Conservation (phyloP, 2,113 vertebrate species). For the Notothenia rossii region DNA sequence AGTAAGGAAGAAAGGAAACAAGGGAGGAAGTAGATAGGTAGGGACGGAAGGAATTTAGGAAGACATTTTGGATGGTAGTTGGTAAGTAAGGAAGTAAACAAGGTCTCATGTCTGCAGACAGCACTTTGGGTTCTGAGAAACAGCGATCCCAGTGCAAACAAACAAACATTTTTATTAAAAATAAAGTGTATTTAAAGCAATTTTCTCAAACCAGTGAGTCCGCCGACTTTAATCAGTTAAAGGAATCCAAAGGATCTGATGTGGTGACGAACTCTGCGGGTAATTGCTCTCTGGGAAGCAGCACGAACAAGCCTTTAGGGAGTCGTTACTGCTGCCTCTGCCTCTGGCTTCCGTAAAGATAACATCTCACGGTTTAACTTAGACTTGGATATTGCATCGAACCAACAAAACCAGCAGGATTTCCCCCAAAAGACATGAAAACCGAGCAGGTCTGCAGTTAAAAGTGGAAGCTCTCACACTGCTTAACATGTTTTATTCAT, state of each 20-base stretch:
- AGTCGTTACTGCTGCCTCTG: slow-evolving; percentile 59
- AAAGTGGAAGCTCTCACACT: background rate
- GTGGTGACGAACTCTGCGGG: slow-evolving; percentile 59
- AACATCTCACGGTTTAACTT: slow-evolving; percentile 53
- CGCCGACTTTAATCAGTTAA: slow-evolving; percentile 62
- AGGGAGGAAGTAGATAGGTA: too few species aligned
- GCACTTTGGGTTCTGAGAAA: slow-evolving; percentile 43
- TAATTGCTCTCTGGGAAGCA: slow-evolving; percentile 66
- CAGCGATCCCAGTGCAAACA: slow-evolving; percentile 35
- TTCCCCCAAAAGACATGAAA: background rate
- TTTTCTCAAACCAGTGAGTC: slow-evolving; percentile 62
- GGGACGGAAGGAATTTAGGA: too few species aligned
- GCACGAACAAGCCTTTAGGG: slow-evolving; percentile 68
- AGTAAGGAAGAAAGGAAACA: too few species aligned
- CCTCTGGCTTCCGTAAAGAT: slow-evolving; percentile 60
- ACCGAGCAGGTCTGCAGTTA: background rate
- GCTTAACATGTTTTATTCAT: slow-evolving; percentile 29
- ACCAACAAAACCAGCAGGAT: slow-evolving; percentile 20
- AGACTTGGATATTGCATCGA: slow-evolving; percentile 37
- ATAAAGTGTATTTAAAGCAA: slow-evolving; percentile 40
- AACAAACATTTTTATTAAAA: slow-evolving; percentile 54
- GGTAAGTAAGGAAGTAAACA: too few species aligned
- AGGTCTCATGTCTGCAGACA: background rate
- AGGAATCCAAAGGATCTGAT: slow-evolving; percentile 57
- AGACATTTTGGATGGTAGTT: too few species aligned